Conservation (phyloP, 2,888 invertebrate genomes). For the Chymomyza procnemis region DNA sequence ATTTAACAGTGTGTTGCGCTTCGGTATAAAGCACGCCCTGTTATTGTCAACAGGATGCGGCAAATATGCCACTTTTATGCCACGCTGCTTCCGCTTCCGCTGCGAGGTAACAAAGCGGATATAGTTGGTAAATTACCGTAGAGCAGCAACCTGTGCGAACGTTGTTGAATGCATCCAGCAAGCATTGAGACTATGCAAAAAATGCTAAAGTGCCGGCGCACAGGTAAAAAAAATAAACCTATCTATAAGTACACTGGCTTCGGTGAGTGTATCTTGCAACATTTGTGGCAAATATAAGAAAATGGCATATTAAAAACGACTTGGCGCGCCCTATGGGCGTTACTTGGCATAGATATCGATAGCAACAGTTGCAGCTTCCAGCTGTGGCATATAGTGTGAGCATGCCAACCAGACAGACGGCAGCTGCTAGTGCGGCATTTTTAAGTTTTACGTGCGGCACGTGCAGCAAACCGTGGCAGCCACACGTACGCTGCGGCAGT, state of each 20-base stretch:
- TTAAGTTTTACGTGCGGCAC: constrained; percentile 73
- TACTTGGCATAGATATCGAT: constrained; percentile 43
- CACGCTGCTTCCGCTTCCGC: constrained; percentile 58
- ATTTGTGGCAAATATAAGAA: constrained; percentile 10
- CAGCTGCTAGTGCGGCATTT: constrained; percentile 66
- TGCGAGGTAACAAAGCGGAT: constrained; percentile 59
- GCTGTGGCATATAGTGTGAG: constrained; percentile 22
- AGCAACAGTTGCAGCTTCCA: constrained; percentile 62
- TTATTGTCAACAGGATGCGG: constrained; percentile 71
- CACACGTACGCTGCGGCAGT: background rate
- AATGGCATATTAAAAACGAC: constrained; percentile 52
- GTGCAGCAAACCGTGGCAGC: constrained; percentile 54
- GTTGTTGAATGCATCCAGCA: constrained; percentile 30
- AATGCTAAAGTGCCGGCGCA: constrained; percentile 54
- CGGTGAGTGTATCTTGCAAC: background rate
- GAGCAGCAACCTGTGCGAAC: constrained; percentile 63
- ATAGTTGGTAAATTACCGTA: constrained; percentile 68
- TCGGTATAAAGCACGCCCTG: constrained; percentile 10
- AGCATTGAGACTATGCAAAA: constrained; percentile 24
- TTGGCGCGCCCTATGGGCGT: constrained; percentile 20
- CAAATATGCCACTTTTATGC: constrained; percentile 72
- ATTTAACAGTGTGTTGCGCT: background rate
- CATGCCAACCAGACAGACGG: constrained; percentile 25
- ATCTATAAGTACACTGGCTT: constrained; percentile 36
- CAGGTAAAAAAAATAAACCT: constrained; percentile 36